phyloP scores from a whole-genome alignment of 2,888 invertebrate species.

The Zygogramma bicolorata region DNA sequence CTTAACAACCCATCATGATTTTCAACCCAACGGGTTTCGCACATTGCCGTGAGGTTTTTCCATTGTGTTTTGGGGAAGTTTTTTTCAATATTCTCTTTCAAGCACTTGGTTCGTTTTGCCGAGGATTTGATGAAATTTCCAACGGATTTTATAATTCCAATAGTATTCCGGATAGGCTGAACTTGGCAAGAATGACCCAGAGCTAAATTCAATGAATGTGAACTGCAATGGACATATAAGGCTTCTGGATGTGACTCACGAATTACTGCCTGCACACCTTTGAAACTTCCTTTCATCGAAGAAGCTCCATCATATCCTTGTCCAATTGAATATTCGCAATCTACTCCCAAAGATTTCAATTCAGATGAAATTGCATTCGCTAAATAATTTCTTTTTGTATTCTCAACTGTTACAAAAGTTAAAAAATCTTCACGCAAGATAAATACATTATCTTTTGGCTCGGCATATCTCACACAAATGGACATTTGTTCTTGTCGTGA shows the following conservation, averaged over 20 bases:
- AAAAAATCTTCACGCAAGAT: no score
- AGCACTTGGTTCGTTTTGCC: conserved; percentile 9
- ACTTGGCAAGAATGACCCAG: no score
- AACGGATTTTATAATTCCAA: conserved; percentile 11
- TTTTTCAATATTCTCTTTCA: conserved; percentile 11
- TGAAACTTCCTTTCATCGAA: not conserved
- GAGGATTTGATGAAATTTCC: conserved; percentile 9
- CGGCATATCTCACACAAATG: no score
- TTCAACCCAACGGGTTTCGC: conserved; percentile 7
- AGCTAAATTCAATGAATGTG: not conserved
- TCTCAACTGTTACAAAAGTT: no score
- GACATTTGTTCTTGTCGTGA: no score
- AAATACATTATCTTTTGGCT: no score
- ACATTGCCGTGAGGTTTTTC: not conserved
- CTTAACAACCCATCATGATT: conserved; percentile 17
- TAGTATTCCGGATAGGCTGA: conserved; percentile 12
- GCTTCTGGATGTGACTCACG: no score
- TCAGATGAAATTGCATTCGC: not conserved
- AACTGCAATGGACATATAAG: no score
- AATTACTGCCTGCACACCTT: no score
- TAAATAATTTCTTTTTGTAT: no score
- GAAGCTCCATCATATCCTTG: conserved; percentile 10
- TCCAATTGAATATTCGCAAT: conserved; percentile 7
- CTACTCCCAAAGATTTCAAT: no score
- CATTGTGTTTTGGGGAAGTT: conserved; percentile 9